phyloP scores from a whole-genome alignment of 2,888 invertebrate species.

The Entomobrya proxima region DNA sequence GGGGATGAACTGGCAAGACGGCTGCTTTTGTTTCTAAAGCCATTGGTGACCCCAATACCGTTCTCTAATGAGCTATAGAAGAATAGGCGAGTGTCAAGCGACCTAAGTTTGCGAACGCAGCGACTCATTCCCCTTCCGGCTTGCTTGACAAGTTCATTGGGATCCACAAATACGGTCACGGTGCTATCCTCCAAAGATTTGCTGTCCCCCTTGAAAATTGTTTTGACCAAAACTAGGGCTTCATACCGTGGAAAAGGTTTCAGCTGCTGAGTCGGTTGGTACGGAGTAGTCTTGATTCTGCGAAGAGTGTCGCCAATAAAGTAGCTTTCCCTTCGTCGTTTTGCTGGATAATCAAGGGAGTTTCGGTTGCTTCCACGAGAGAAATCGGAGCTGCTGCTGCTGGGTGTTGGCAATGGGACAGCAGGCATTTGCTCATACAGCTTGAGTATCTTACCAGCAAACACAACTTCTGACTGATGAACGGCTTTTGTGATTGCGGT shows the following conservation, averaged over 20 bases:
- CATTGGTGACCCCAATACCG: background rate
- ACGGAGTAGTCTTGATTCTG: constrained; percentile 9
- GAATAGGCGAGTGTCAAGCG: constrained; percentile 70
- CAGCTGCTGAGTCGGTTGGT: constrained; percentile 26
- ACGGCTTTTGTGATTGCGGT: constrained; percentile 68
- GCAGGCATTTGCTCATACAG: constrained; percentile 55
- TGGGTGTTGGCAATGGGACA: background rate
- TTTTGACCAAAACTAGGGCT: constrained; percentile 68
- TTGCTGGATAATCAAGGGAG: constrained; percentile 49
- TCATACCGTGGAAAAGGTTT: constrained; percentile 47
- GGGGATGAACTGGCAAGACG: constrained; percentile 10
- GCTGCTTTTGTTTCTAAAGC: constrained; percentile 40
- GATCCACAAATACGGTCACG: constrained; percentile 59
- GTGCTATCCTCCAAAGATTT: constrained; percentile 63
- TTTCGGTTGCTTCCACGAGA: background rate
- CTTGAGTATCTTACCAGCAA: constrained; percentile 72
- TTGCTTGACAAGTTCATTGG: constrained; percentile 49
- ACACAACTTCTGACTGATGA: constrained; percentile 66
- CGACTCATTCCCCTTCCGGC: constrained; percentile 33
- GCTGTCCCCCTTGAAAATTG: constrained; percentile 69
- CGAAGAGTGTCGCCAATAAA: constrained; percentile 18
- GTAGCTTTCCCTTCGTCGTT: constrained; percentile 64
- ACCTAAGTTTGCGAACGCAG: constrained; percentile 66
- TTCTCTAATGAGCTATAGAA: constrained; percentile 62
- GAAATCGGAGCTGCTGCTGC: too few relatives aligned